Percentiles rank a stretch among this genome's conserved stretches.
Evolutionary conservation across 2,797 vertebrate species (phyloP).

Genomic region (Rhabdophis nuchalis): DNA sequence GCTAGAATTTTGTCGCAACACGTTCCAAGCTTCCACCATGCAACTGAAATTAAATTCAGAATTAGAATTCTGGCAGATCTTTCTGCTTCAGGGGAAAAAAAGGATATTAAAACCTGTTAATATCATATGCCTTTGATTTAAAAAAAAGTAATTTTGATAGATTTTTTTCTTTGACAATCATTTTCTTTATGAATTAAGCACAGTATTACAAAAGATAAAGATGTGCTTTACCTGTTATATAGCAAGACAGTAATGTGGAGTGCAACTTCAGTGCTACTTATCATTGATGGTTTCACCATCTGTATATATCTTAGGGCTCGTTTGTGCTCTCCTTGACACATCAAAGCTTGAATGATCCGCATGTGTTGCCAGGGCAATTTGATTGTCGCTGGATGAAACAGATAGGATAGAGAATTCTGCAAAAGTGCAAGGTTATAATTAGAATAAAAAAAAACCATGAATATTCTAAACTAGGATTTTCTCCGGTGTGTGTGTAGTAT

Average conservation of each 20-base stretch:
- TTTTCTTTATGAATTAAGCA: not conserved
- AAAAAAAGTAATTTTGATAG: not conserved
- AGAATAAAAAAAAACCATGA: not conserved
- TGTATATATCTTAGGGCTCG: constrained; percentile 87
- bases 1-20: constrained; percentile 81
- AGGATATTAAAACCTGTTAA: not conserved
- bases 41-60: constrained; percentile 72
- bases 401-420: constrained; percentile 87
- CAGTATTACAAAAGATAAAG: not conserved
- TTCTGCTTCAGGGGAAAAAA: not conserved
- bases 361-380: constrained; percentile 85
- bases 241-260: constrained; percentile 87
- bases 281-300: constrained; percentile 78
- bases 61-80: not conserved
- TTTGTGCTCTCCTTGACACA: constrained; percentile 85
- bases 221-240: constrained; percentile 80
- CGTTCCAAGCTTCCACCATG: constrained; percentile 86
- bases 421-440: constrained; percentile 8
- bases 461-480: not conserved
- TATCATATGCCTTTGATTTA: not conserved
- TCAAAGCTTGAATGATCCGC: constrained; percentile 85
- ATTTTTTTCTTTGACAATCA: not conserved
- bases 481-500: not conserved
- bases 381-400: constrained; percentile 87
- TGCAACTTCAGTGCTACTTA: constrained; percentile 75